A percentile compares a stretch with the other conserved stretches of the same genome.
phyloP scores from a whole-genome alignment of 2,113 vertebrate species.

The Mus pahari region DNA sequence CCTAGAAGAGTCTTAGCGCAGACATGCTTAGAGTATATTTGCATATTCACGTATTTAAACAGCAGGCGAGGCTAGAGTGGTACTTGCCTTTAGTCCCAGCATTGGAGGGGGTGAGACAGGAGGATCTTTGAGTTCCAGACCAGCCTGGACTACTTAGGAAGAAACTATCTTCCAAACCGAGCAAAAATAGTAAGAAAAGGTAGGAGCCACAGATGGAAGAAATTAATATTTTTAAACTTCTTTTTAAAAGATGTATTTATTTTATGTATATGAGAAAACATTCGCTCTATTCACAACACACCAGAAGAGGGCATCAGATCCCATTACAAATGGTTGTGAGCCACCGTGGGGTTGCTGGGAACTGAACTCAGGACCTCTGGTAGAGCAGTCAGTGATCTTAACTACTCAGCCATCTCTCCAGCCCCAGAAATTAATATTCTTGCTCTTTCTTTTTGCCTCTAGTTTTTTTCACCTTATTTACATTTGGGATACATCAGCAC shows the following conservation, averaged over 20 bases:
- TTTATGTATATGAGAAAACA: too few species aligned
- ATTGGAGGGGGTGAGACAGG: neutral
- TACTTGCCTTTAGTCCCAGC: neutral
- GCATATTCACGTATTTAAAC: neutral
- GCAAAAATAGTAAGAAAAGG: neutral
- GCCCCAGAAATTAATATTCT: neutral
- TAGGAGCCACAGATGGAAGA: neutral
- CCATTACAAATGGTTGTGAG: too few species aligned
- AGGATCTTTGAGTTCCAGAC: neutral
- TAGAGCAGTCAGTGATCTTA: too few species aligned
- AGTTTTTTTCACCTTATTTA: neutral
- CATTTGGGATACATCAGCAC: neutral
- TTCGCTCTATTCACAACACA: too few species aligned
- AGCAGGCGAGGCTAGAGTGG: too few species aligned
- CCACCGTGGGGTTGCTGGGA: too few species aligned
- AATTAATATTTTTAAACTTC: neutral
- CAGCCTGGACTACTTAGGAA: neutral
- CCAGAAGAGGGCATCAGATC: too few species aligned
- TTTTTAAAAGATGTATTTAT: too few species aligned
- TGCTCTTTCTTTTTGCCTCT: neutral
- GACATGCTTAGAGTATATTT: too few species aligned
- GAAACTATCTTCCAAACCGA: neutral
- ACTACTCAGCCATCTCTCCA: too few species aligned
- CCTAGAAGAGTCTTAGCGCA: neutral
- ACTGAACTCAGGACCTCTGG: too few species aligned